These are phyloP conservation scores for Shinisaurus crocodilurus DNA, from an alignment of 2,113 vertebrate genomes.

Conservation along the genomic window DNA sequence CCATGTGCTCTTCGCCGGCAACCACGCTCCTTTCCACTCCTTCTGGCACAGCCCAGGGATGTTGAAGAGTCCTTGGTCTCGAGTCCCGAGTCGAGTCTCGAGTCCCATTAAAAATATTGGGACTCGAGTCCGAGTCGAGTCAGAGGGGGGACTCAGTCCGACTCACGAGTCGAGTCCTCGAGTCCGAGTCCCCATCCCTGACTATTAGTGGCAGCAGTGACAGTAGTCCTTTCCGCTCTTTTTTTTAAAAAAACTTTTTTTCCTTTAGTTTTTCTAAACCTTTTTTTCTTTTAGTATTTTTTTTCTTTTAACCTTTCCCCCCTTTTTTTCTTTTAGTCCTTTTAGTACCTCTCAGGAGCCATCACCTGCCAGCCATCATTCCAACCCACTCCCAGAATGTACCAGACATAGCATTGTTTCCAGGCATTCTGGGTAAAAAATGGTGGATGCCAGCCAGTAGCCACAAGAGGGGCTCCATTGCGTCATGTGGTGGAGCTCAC, in stretches of 20 bases:
- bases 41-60: too few relatives aligned
- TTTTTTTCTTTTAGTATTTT: background rate
- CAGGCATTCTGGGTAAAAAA: background rate
- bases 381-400: too few relatives aligned
- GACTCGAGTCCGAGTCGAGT: too few relatives aligned
- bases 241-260: too few relatives aligned
- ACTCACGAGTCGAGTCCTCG: too few relatives aligned
- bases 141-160: too few relatives aligned
- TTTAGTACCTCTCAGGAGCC: background rate
- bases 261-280: background rate
- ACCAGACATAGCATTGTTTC: background rate
- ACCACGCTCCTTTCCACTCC: too few relatives aligned
- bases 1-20: too few relatives aligned
- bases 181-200: too few relatives aligned
- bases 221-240: background rate
- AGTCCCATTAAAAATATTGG: too few relatives aligned
- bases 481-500: background rate
- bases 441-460: background rate
- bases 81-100: too few relatives aligned
- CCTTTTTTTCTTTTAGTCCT: background rate
- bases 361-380: background rate
- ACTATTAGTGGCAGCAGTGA: background rate
- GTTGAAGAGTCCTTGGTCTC: too few relatives aligned
- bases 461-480: background rate
- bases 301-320: background rate